A percentile compares a stretch with the other conserved stretches of the same genome.
phyloP scores from a whole-genome alignment of 2,888 invertebrate genomes.

The Stratiomys singularior region DNA sequence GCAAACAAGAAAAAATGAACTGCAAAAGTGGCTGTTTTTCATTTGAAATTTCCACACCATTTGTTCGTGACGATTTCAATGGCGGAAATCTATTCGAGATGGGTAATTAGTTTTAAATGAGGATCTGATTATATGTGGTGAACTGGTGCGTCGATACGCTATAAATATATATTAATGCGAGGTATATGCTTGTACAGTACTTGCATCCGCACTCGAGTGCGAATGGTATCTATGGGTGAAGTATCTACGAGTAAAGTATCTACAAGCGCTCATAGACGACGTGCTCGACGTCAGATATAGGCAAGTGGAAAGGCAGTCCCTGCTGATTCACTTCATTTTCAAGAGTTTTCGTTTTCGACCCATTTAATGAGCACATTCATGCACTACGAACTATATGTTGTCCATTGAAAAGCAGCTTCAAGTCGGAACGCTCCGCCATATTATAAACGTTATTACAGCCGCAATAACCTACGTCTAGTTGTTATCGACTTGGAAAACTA shows the following conservation, averaged over 20 bases:
- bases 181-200: not conserved
- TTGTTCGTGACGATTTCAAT: slow-evolving; percentile 48
- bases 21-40: slow-evolving; percentile 27
- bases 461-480: not conserved
- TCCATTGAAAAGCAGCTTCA: not conserved
- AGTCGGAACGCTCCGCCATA: not conserved
- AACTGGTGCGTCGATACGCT: slow-evolving; percentile 34
- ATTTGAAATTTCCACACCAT: slow-evolving; percentile 49
- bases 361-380: slow-evolving; percentile 32
- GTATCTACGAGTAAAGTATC: not conserved
- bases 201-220: not conserved
- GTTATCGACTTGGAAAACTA: slow-evolving; percentile 5
- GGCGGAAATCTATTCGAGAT: slow-evolving; percentile 51
- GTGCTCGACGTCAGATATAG: not conserved
- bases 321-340: not conserved
- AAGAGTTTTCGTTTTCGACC: slow-evolving; percentile 35
- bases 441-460: not conserved
- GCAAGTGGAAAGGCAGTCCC: not conserved
- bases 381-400: slow-evolving; percentile 11
- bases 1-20: not conserved
- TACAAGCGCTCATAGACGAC: not conserved
- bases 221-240: not conserved
- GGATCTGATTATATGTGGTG: slow-evolving; percentile 49
- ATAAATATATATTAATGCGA: slow-evolving; percentile 26
- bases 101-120: slow-evolving; percentile 52